Evolutionary conservation across 2,888 invertebrate genomes (phyloP), one percentile per base, ranked within the genome.

Genomic region (Trissoscelio sp.): DNA sequence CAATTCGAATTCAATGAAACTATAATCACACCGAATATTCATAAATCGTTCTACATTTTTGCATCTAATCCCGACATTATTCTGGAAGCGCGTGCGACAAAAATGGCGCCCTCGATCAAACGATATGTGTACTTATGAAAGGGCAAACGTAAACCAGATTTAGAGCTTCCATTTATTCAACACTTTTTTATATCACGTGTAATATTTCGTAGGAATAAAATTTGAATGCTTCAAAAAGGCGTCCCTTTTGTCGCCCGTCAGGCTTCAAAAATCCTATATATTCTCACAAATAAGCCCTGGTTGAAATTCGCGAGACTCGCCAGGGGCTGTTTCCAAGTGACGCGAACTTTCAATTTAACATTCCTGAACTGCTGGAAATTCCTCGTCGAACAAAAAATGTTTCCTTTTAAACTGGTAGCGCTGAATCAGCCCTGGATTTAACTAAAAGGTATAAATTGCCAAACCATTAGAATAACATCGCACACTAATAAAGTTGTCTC

Each of bases 61-160:
- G 84, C 80, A 81, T 84, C 83, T 86, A 86, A 86, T 86, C 85
- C 83, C 24, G 48, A 44, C 70, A 85, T 85, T 85, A 84, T 85
- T 78, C 34, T 14, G 14, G 24, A 51, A 64, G 57, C 39, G 37
- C 39, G 37, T 11, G 16, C 5, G 20, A 16, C n/a, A 37, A 37
- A 37, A 53, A 53, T 53, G 11, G 39, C 53, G 46, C 42, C 51
- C 48, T 37, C 31, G 24, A 62, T 53, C 39, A 48, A 44, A n/a
- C 11, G 34, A 24, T 22, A 24, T 4, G 6, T 24, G 24, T 24
- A 24, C 48, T 3, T 9, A 78, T 37, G 16, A n/a, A 81, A 39
- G 14, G 14, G 11, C 12, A 64, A 48, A 64, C 31, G 34, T 24
- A n/a, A 48, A 31, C 48, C 22, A 28, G 46, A 46, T 48, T 48